Conservation (phyloP, 2,888 invertebrate genomes). For the Drosophila neutralis region DNA sequence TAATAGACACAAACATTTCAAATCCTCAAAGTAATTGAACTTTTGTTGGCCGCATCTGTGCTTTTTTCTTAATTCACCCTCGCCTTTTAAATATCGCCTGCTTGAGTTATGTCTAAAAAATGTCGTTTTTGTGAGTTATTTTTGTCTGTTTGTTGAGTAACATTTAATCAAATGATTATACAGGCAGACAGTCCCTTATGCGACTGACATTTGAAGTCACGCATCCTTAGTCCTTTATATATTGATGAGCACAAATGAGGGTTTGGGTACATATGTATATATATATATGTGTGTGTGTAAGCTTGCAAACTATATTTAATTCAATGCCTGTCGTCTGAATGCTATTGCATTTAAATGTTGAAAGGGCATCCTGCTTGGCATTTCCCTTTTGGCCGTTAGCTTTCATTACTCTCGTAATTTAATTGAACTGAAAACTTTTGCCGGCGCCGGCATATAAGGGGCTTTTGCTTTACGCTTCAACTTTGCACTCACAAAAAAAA, state of each 20-base stretch:
- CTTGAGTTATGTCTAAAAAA: conserved; percentile 22
- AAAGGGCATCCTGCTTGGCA: conserved; percentile 23
- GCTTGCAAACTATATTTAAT: conserved; percentile 56
- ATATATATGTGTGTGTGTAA: background rate
- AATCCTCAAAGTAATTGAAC: background rate
- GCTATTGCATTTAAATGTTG: conserved; percentile 36
- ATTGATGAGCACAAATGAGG: conserved; percentile 56
- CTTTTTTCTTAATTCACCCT: conserved; percentile 5
- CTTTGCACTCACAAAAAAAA: conserved; percentile 4
- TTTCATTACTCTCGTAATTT: conserved; percentile 40
- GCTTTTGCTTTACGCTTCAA: conserved; percentile 1
- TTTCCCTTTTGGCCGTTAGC: conserved; percentile 28
- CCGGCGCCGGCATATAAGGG: conserved; percentile 27
- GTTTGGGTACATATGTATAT: background rate
- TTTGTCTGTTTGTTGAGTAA: conserved; percentile 51
- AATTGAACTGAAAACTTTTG: conserved; percentile 60
- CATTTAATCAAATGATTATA: conserved; percentile 79
- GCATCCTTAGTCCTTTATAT: conserved; percentile 38
- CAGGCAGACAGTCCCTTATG: conserved; percentile 22
- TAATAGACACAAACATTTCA: background rate
- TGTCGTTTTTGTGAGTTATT: conserved; percentile 37
- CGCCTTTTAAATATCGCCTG: conserved; percentile 29
- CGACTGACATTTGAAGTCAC: conserved; percentile 58
- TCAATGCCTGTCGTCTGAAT: conserved; percentile 32
- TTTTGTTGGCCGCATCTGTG: background rate